Evolutionary conservation across 2,797 vertebrate species (phyloP), one percentile per base, ranked within the genome.

Genomic region (Phoeniculus purpureus): DNA sequence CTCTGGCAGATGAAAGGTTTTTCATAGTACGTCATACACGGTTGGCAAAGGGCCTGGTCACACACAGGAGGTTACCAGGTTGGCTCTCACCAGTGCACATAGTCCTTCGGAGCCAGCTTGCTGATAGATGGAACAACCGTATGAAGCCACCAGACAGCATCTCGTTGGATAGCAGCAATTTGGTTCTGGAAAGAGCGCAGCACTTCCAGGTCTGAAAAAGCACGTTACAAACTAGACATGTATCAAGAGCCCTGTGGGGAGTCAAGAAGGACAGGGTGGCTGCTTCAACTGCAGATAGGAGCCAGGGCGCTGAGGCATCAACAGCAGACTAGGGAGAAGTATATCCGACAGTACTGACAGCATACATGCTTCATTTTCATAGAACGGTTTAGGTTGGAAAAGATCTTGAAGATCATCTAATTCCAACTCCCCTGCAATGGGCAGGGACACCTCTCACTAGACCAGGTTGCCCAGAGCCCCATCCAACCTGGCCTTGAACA

Each of bases 71-170:
- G 15, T 29, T 31, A 54, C 10, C 23, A 67, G 34, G 14, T 31
- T 55, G 27, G 50, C 2, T 37, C 40, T 85, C 98, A 99, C 99
- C 99, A 99, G 97, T 99, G 99, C 68, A 99, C 98, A 0, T 99
- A 99, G 94, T 99, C 99, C 95, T 99, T 99, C 23, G 99, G 97
- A 1, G 98, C 98, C 15, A 98, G 97, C 93, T 99, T 99, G 97
- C 99, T 99, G 97, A 99, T 99, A 12, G 99, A 98, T 2, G 99
- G 99, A 81, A 99, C 99, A 2, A 99, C 99, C 0, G 98, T 98
- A 96, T 99, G 99, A 55, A 99, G 98, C 99, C 99, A 99, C 99
- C 99, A 99, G 62, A 99, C 99, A 0, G 99, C 98, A 3, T 99
- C 99, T 66, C 99, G 98, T 89, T 99, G 99, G 93, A 99, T 99